Evolutionary conservation across 2,888 invertebrate species (phyloP).

Genomic region (Neocrepidodera transversa): DNA sequence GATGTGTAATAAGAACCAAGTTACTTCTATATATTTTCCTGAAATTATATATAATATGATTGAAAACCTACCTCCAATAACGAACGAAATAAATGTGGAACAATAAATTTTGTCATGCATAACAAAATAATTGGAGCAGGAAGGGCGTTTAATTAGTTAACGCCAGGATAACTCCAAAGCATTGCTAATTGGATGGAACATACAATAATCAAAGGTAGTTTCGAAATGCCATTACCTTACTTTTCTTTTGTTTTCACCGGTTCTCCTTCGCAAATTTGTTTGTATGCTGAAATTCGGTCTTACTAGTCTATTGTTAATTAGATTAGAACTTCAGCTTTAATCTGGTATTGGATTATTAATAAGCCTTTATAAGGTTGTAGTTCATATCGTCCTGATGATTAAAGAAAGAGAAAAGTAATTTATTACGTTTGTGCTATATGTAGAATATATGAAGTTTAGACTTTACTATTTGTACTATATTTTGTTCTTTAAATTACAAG

Average conservation of each 20-base stretch:
- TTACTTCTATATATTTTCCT: too few species aligned
- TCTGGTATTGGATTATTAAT: too few species aligned
- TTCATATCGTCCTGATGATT: too few species aligned
- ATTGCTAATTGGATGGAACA: slow-evolving; percentile 39
- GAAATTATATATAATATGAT: too few species aligned
- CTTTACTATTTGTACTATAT: too few species aligned
- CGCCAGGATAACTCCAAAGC: slow-evolving; percentile 29
- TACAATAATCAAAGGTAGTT: slow-evolving; percentile 34
- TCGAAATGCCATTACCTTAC: slow-evolving; percentile 27
- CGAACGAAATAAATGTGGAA: slow-evolving; percentile 1
- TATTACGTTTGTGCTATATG: too few species aligned
- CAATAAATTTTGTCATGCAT: slow-evolving; percentile 34
- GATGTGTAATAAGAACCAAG: too few species aligned
- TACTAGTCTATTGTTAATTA: neutral
- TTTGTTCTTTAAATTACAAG: too few species aligned
- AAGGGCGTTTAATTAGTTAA: slow-evolving; percentile 36
- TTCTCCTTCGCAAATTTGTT: neutral
- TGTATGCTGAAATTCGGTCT: neutral
- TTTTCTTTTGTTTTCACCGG: slow-evolving; percentile 16
- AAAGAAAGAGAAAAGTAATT: too few species aligned
- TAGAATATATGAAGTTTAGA: too few species aligned
- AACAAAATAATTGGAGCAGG: slow-evolving; percentile 40
- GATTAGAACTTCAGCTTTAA: too few species aligned
- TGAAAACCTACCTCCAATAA: neutral
- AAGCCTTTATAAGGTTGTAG: too few species aligned